Evolutionary conservation across 2,113 vertebrate species (phyloP), one percentile per base, ranked within the genome.

Genomic region (Calonectris borealis): DNA sequence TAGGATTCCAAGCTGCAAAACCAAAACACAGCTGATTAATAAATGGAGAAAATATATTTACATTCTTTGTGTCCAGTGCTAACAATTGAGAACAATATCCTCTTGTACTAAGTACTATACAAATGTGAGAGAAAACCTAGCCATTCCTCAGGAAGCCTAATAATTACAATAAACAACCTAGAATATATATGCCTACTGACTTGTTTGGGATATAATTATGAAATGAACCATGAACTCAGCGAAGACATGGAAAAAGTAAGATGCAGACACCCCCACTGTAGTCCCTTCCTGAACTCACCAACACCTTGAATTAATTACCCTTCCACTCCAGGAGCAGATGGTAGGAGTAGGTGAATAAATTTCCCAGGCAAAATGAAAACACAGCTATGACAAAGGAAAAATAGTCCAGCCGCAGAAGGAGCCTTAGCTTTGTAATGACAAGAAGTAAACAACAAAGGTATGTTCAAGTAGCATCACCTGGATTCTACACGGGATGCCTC

Each of bases 1-100:
- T 99, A 72, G 99, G 99, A 97, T 99, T 99, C 99, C 99, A 99
- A 90, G 99, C 99, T 99, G 98, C 73, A 98, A 97, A 95, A 93
- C 38, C 96, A 94, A 98, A 98, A 86, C 22, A 93, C 1, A 96
- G 52, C 13, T 86, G 64, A 77, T 98, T 75, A 98, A 94, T 62
- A 96, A 86, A 78, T 3, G 20, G 24, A 77, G 48, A 89, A 86
- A 75, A 83, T 24, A 49, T 13, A 90, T 66, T 94, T 61, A 34
- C 34, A 83, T 36, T 61, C 14, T 70, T 80, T 55, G 13, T 69
- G 10, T n/a, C 34, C 61, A 91, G 57, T 0, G 0, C 7, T 46
- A 76, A 78, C 65, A 89, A 29, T 0, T 49, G 16, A 80, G n/a
- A 96, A 64, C 31, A 88, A 88, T 36, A 86, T 58, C 20, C 38